Base-by-base conservation (phyloP, 2,113 vertebrate genomes). In the Apistogramma diplotaenia region DNA sequence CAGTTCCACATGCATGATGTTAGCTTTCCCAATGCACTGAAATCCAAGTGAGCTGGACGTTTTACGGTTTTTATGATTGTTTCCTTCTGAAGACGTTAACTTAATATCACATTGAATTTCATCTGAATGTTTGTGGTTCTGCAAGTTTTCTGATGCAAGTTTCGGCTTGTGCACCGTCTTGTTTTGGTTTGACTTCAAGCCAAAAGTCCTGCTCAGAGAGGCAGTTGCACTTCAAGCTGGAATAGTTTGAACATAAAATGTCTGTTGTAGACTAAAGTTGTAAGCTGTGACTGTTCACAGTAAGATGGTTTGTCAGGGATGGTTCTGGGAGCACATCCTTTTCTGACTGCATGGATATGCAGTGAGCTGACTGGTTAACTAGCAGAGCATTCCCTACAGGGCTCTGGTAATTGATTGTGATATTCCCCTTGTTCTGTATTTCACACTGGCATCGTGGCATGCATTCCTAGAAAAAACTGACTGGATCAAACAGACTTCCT, bases 401-500 rank as follows among this genome's bases (percentile, higher is more conserved):
- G 49, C 67, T 77, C 78, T 78, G 74, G 79, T 93, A 90, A 89
- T 91, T 88, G 87, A 91, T 89, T 84, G 78, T 90, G 91, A 90
- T 89, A 88, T 85, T 78, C 73, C 83, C 83, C 79, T 81, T 86
- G 85, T 88, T 89, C 84, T 79, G 76, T 89, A 86, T 91, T 92
- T 92, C 89, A 89, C 84, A 86, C 83, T 86, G 82, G 88, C 90
- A 90, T 89, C 83, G 74, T 82, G 59, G 83, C 73, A 74, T 85
- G 76, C 86, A 87, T 92, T 91, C 90, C 81, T 85, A 40, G 79
- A 40, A 85, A 8, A 56, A 86, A 85, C 85, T 79, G 78, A 87
- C 84, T 86, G 71, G 78, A 74, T 58, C 43, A 77, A 90, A 89
- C 86, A 89, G 87, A 80, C 82, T 71, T 75, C 55, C 62, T 76